Base-by-base conservation (phyloP, 2,113 vertebrate species). In the Clinocottus analis region DNA sequence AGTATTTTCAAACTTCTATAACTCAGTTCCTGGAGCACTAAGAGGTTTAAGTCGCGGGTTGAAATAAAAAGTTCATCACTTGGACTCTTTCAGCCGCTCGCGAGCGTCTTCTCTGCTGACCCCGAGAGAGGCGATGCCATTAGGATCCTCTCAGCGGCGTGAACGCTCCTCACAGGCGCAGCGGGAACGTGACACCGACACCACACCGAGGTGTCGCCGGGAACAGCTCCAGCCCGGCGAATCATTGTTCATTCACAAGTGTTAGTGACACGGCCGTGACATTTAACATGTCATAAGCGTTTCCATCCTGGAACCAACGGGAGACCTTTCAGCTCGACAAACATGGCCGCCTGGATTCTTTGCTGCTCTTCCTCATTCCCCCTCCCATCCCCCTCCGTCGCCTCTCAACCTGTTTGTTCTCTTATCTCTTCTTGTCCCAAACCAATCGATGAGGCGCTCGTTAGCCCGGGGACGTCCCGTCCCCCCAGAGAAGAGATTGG, bases 351-450 rank as follows among this genome's bases (percentile, higher is more conserved):
- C 43, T 75, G 64, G 71, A 53, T 61, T 56, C 29, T 21, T 47
- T 10, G 49, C 8, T 62, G 67, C 35, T 78, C 68, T 64, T 53
- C 73, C 70, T 29, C 29, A 8, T 14, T 23, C 39, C 51, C 35
- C 75, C 29, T 17, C 47, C 47, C 33, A 10, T 51, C 62, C 61
- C 39, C 70, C 64, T 63, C 51, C 58, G 60, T 49, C 69, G 66
- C 70, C 76, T 75, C 80, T 72, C 81, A 75, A 14, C 73, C 85
- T 77, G 73, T 86, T 86, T 88, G 84, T 88, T 82, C 82, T 87
- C 80, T 87, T 91, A 90, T 92, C 91, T 89, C 69, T 73, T 43
- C 82, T 70, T 75, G 87, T 90, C 85, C 87, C 67, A 67, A 90
- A 88, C 85, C 0, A 84, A 92, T 92, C 89, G 71, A 89, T 91